phyloP scores from a whole-genome alignment of 1,140 invertebrate species.

The Oppia nitens region DNA sequence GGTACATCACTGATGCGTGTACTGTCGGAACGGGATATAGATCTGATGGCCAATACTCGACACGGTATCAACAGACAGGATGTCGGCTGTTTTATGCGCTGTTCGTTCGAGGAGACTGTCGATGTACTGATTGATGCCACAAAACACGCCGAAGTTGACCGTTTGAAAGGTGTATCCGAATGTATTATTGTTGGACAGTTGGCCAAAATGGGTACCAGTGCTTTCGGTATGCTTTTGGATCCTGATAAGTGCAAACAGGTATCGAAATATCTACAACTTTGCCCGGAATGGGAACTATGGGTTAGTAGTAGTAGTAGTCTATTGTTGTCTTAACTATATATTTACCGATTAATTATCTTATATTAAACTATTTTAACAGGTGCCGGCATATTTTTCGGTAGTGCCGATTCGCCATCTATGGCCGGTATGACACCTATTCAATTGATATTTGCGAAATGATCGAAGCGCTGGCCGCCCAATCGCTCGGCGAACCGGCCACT shows the following conservation, averaged over 20 bases:
- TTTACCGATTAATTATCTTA: constrained; percentile 22
- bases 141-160: constrained; percentile 90
- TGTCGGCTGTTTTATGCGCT: constrained; percentile 93
- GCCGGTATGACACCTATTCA: constrained; percentile 74
- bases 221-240: constrained; percentile 87
- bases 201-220: constrained; percentile 87
- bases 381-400: constrained; percentile 75
- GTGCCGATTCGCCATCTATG: constrained; percentile 49
- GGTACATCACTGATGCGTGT: constrained; percentile 97
- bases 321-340: constrained; percentile 26
- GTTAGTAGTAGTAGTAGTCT: not conserved
- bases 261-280: constrained; percentile 80
- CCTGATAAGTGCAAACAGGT: constrained; percentile 96
- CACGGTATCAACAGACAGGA: constrained; percentile 99
- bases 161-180: constrained; percentile 96
- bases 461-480: constrained; percentile 92
- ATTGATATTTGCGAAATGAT: constrained; percentile 99
- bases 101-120: constrained; percentile 30
- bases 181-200: constrained; percentile 91
- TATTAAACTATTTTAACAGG: constrained; percentile 98
- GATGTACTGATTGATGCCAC: constrained; percentile 97
- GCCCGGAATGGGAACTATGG: constrained; percentile 33
- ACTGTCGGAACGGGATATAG: constrained; percentile 86
- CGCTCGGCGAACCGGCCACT: constrained; percentile 94
- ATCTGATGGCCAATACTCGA: constrained; percentile 98